Conservation (phyloP, 1,140 invertebrate species). For the Pseudomyrmex sp. region DNA sequence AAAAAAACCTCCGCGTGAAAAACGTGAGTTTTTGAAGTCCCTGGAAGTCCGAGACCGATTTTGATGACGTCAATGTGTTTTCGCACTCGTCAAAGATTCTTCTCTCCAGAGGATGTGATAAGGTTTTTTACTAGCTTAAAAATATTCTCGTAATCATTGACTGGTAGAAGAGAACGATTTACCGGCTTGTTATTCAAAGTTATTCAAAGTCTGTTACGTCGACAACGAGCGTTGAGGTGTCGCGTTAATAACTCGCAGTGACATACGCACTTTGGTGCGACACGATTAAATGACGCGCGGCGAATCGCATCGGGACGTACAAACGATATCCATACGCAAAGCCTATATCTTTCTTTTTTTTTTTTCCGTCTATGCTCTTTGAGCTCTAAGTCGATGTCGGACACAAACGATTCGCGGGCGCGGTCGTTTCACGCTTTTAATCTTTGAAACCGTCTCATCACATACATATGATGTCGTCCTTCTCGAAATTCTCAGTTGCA, state of each 20-base stretch:
- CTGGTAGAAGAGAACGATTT: too few species aligned
- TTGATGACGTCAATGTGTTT: too few species aligned
- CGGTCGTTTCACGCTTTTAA: neutral
- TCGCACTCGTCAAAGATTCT: too few species aligned
- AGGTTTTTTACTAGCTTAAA: too few species aligned
- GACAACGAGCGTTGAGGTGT: neutral
- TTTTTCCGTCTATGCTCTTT: conserved; percentile 15
- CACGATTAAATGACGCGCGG: neutral
- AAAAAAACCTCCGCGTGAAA: conserved; percentile 59
- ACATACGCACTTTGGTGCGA: too few species aligned
- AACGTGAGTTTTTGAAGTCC: neutral
- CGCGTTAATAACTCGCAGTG: neutral
- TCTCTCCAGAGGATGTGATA: too few species aligned
- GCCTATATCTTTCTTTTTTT: neutral
- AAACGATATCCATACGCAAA: neutral
- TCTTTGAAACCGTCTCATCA: conserved; percentile 31
- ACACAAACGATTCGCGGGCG: neutral
- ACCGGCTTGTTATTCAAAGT: neutral
- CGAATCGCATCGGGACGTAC: neutral
- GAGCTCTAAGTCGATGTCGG: neutral
- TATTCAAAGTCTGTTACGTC: neutral
- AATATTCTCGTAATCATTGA: too few species aligned
- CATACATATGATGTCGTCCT: conserved; percentile 1
- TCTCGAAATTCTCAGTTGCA: conserved; percentile 18
- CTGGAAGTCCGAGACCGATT: too few species aligned